These are phyloP conservation scores for Clarias magur DNA, from an alignment of 2,113 vertebrate genomes.

Conservation along the genomic window DNA sequence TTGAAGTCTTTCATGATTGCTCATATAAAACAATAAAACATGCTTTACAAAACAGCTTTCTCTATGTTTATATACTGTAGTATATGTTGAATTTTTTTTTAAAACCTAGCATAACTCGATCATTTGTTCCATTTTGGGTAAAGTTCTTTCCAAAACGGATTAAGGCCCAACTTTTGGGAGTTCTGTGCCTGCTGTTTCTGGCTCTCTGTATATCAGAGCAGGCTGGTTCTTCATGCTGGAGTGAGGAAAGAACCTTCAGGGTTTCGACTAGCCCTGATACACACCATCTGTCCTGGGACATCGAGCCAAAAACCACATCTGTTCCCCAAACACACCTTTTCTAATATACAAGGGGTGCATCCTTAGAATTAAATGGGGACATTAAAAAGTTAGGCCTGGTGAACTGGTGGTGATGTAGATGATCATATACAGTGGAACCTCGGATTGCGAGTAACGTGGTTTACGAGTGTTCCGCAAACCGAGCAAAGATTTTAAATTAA, in stretches of 20 bases:
- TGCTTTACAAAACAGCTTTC: not conserved
- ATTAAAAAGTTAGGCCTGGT: not conserved
- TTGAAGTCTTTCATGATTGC: not conserved
- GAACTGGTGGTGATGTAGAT: not conserved
- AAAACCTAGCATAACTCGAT: not conserved
- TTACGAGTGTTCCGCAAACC: too few species aligned
- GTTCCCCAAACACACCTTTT: slow-evolving; percentile 19
- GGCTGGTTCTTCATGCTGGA: slow-evolving; percentile 18
- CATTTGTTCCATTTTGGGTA: not conserved
- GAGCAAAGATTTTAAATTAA: too few species aligned
- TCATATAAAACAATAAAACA: not conserved
- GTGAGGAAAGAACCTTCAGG: slow-evolving; percentile 27
- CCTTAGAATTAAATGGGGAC: not conserved
- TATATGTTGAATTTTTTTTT: not conserved
- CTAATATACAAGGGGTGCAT: slow-evolving; percentile 11
- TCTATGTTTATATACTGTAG: not conserved
- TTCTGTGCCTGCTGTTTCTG: slow-evolving; percentile 35
- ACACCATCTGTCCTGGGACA: slow-evolving; percentile 50
- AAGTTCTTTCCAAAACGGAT: slow-evolving; percentile 35
- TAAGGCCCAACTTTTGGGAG: slow-evolving; percentile 11
- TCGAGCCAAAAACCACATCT: slow-evolving; percentile 43
- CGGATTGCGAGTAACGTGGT: too few species aligned
- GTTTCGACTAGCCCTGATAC: slow-evolving; percentile 20
- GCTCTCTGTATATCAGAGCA: slow-evolving; percentile 28
- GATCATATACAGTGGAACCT: not conserved